phyloP scores from a whole-genome alignment of 2,113 vertebrate species.

The Ophiodon elongatus region DNA sequence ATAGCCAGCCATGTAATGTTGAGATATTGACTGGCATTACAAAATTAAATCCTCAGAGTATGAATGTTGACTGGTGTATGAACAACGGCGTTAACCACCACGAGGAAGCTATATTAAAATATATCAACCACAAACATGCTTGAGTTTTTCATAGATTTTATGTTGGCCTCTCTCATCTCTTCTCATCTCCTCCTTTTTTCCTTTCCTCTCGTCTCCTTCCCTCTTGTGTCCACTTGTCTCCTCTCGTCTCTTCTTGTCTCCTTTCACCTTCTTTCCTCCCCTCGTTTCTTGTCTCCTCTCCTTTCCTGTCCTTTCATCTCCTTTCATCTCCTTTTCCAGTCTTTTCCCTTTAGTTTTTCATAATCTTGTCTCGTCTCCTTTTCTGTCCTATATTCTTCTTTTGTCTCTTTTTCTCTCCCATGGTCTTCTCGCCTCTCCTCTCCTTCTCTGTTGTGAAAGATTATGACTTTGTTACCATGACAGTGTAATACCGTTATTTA shows the following conservation, averaged over 20 bases:
- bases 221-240: not conserved
- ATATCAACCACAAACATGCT: not conserved
- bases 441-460: constrained; percentile 40
- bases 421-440: not conserved
- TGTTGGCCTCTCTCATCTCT: not conserved
- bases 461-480: constrained; percentile 73
- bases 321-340: not conserved
- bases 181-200: not conserved
- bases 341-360: not conserved
- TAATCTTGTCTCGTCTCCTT: not conserved
- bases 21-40: constrained; percentile 64
- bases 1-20: constrained; percentile 49
- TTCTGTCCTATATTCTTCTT: not conserved
- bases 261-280: not conserved
- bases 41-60: constrained; percentile 33
- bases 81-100: not conserved
- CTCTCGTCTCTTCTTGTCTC: not conserved
- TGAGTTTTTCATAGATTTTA: not conserved
- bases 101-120: not conserved
- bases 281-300: not conserved
- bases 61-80: constrained; percentile 30
- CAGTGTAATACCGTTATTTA: constrained; percentile 67
- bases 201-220: not conserved
- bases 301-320: not conserved
- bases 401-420: not conserved